Conservation (phyloP, 37 sponge, comb jelly and placozoan species). For the Chondrilla cf. caribensis region DNA sequence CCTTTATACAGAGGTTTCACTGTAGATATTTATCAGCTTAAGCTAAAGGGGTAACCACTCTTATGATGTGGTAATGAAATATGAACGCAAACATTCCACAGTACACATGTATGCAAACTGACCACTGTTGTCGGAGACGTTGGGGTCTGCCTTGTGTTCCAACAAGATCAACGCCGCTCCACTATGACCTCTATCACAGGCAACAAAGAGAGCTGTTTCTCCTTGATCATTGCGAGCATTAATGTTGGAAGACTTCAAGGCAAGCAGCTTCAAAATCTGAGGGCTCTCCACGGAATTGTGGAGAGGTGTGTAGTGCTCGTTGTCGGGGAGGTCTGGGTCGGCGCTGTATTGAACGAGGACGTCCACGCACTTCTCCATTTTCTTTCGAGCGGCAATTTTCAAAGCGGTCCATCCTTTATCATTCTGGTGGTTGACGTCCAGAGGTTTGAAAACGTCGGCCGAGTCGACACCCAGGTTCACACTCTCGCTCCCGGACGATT, state of each 20-base stretch:
- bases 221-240: slow-evolving; percentile 43
- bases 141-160: slow-evolving; percentile 63
- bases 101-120: background rate
- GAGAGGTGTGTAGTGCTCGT: slow-evolving; percentile 54
- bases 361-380: slow-evolving; percentile 70
- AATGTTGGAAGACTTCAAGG: slow-evolving; percentile 28
- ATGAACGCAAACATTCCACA: too few species aligned
- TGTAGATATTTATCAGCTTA: too few species aligned
- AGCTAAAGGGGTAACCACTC: too few species aligned
- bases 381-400: slow-evolving; percentile 61
- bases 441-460: background rate
- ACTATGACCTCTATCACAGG: slow-evolving; percentile 31
- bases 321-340: slow-evolving; percentile 56
- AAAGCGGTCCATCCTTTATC: slow-evolving; percentile 72
- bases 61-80: too few species aligned
- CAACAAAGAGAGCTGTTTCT: slow-evolving; percentile 53
- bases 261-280: slow-evolving; percentile 58
- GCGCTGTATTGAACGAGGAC: slow-evolving; percentile 55
- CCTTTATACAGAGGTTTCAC: too few species aligned
- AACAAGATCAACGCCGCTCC: slow-evolving; percentile 51
- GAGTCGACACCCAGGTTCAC: too few species aligned
- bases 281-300: slow-evolving; percentile 57
- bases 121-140: slow-evolving; percentile 64
- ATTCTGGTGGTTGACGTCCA: slow-evolving; percentile 47
- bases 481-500: background rate